phyloP scores from a whole-genome alignment of 1,140 invertebrate species.

The honey bee (Apis mellifera) region DNA sequence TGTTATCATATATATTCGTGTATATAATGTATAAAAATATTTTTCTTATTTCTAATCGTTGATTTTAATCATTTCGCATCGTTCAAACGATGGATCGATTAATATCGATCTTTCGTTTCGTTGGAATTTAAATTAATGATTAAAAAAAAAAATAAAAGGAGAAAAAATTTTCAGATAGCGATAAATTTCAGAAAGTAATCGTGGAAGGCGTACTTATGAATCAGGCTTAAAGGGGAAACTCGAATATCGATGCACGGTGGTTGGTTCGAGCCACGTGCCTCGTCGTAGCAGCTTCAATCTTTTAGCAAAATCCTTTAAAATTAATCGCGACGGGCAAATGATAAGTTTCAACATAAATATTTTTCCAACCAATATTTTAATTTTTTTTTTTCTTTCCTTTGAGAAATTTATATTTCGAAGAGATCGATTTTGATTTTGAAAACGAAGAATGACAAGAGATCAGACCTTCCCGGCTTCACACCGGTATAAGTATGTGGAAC shows the following conservation, averaged over 20 bases:
- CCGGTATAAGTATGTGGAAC: slow-evolving; percentile 59
- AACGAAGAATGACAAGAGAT: slow-evolving; percentile 19
- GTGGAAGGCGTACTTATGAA: background rate
- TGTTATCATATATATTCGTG: too few relatives aligned
- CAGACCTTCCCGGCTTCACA: slow-evolving; percentile 40
- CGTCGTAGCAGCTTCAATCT: background rate
- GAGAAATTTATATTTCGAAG: too few relatives aligned
- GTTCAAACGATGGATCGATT: background rate
- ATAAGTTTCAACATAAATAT: too few relatives aligned
- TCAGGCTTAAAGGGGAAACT: slow-evolving; percentile 29
- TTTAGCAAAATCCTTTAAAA: slow-evolving; percentile 2
- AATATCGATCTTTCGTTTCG: background rate
- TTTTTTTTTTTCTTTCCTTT: too few relatives aligned
- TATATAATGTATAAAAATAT: too few relatives aligned
- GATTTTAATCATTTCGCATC: background rate
- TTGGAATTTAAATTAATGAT: background rate
- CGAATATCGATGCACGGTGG: background rate
- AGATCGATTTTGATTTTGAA: background rate
- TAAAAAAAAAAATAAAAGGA: background rate
- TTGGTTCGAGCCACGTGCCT: background rate
- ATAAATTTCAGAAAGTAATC: background rate
- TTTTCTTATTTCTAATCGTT: too few relatives aligned
- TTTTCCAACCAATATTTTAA: too few relatives aligned
- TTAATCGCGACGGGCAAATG: background rate
- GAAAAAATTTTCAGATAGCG: background rate